Percentiles rank a stretch among this genome's conserved stretches.
These are phyloP conservation scores for Anableps anableps DNA, from an alignment of 2,797 vertebrate genomes.

Conservation along the genomic window DNA sequence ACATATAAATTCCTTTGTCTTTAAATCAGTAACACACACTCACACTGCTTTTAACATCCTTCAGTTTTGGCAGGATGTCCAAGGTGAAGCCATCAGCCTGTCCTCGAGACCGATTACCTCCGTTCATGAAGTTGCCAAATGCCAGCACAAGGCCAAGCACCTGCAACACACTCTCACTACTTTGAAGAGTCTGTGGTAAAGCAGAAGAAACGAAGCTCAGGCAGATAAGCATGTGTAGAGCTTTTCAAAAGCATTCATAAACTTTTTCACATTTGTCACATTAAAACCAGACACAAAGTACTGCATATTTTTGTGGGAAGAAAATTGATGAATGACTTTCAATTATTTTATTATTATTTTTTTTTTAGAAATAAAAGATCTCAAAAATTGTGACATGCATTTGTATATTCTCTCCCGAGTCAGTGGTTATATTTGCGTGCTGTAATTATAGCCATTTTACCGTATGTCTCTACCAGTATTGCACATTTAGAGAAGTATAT, in stretches of 20 bases:
- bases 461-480: neutral
- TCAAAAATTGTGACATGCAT: neutral
- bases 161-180: conserved; percentile 85
- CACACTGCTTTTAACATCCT: conserved; percentile 98
- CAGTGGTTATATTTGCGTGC: neutral
- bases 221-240: neutral
- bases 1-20: conserved; percentile 20
- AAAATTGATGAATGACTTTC: neutral
- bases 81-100: conserved; percentile 97
- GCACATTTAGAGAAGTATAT: neutral
- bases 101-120: conserved; percentile 94
- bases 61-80: conserved; percentile 96
- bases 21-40: conserved; percentile 59
- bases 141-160: conserved; percentile 93
- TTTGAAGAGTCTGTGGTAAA: conserved; percentile 84
- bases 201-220: conserved; percentile 9
- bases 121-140: conserved; percentile 99
- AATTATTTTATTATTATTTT: no score
- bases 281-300: neutral
- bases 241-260: neutral
- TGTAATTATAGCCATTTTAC: neutral
- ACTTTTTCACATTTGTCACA: neutral
- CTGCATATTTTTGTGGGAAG: neutral
- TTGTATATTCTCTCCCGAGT: neutral
- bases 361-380: neutral